phyloP scores from a whole-genome alignment of 2,888 invertebrate species.

The Chirona hameri region DNA sequence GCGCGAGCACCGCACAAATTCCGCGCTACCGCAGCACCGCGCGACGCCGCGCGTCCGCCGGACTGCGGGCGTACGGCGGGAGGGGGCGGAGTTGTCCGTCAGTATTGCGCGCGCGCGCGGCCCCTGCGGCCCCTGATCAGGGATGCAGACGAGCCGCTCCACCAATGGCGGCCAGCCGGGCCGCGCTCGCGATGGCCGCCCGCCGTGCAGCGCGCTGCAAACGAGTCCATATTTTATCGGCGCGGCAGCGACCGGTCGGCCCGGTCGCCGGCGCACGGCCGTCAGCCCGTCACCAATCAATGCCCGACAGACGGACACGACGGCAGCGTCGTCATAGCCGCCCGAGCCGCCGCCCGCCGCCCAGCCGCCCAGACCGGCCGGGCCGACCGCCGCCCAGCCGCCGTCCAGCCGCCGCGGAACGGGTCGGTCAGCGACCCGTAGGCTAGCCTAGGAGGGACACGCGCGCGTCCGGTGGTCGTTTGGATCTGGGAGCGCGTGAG shows the following conservation, averaged over 20 bases:
- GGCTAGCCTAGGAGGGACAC: too few relatives aligned
- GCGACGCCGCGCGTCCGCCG: not conserved
- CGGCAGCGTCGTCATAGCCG: not conserved
- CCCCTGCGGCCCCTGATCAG: constrained; percentile 12
- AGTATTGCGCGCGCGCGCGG: not conserved
- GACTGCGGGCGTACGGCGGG: not conserved
- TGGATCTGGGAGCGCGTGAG: too few relatives aligned
- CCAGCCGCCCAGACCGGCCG: not conserved
- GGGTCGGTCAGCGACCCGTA: too few relatives aligned
- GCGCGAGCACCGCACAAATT: too few relatives aligned
- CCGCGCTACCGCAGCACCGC: not conserved
- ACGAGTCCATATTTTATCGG: constrained; percentile 29
- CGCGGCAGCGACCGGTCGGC: not conserved
- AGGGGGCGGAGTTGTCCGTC: not conserved
- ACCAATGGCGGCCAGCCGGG: not conserved
- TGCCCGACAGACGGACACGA: not conserved
- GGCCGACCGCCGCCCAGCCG: not conserved
- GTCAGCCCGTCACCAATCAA: not conserved
- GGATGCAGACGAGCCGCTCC: not conserved
- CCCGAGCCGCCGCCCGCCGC: not conserved
- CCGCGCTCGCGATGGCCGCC: not conserved
- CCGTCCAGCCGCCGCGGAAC: not conserved
- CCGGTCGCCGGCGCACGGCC: not conserved
- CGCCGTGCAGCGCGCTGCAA: constrained; percentile 9
- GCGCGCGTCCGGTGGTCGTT: too few relatives aligned